These are phyloP conservation scores for Thripadectes ignobilis DNA, from an alignment of 2,797 vertebrate genomes.

Conservation along the genomic window DNA sequence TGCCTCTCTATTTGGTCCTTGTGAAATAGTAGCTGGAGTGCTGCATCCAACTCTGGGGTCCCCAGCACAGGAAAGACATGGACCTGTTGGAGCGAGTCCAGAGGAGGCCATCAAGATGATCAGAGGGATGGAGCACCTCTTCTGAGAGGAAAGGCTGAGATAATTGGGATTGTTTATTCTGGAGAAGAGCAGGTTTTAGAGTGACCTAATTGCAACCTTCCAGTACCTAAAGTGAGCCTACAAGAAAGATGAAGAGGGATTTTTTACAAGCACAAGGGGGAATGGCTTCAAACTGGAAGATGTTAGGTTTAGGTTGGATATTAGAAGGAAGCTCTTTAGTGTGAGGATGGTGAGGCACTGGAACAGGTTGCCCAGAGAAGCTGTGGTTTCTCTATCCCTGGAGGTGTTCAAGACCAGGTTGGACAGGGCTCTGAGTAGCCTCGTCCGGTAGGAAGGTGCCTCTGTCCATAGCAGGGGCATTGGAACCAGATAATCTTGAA, in stretches of 20 bases:
- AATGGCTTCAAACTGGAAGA: neutral
- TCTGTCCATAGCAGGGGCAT: neutral
- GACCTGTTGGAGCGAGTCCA: neutral
- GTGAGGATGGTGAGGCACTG: neutral
- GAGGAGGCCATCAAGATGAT: neutral
- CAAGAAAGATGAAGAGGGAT: neutral
- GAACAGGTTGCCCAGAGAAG: neutral
- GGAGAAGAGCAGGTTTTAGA: neutral
- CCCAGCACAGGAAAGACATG: accelerated
- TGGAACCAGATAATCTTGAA: neutral
- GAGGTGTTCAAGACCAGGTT: neutral
- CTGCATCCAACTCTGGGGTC: neutral
- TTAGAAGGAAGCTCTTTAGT: neutral
- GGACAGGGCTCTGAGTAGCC: neutral
- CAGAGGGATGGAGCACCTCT: neutral
- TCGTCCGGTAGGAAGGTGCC: neutral
- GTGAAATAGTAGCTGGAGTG: neutral
- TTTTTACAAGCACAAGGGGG: neutral
- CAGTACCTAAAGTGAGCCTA: neutral
- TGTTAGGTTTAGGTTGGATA: neutral
- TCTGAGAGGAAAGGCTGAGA: neutral
- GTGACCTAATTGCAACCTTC: neutral
- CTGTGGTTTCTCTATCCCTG: neutral
- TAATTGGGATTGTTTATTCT: neutral
- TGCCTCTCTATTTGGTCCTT: neutral